These are phyloP conservation scores for Trachurus trachurus DNA, from an alignment of 2,797 vertebrate genomes.

Conservation along the genomic window DNA sequence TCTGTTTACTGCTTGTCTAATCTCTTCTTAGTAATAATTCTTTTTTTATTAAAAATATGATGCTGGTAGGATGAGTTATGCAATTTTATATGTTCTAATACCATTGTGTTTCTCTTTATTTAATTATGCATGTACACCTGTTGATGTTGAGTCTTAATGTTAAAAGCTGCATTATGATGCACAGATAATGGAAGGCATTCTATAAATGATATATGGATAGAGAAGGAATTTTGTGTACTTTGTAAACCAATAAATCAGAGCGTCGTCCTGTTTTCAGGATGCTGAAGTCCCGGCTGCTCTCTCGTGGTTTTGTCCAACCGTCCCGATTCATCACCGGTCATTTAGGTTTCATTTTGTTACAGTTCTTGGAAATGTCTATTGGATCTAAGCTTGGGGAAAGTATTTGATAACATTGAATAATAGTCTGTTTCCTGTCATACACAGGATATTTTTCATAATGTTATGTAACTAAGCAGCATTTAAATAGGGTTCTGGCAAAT, in stretches of 20 bases:
- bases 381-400: too few relatives aligned
- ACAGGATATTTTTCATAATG: too few relatives aligned
- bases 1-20: constrained; percentile 74
- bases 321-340: background rate
- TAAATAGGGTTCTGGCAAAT: too few relatives aligned
- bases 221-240: constrained; percentile 83
- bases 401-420: too few relatives aligned
- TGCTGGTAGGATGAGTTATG: constrained; percentile 87
- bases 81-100: constrained; percentile 80
- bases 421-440: too few relatives aligned
- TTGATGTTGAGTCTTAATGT: constrained; percentile 86
- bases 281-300: constrained; percentile 52
- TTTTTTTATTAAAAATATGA: constrained; percentile 61
- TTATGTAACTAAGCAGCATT: too few relatives aligned
- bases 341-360: background rate
- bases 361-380: too few relatives aligned
- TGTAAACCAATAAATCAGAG: constrained; percentile 85
- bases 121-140: constrained; percentile 93
- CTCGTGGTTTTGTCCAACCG: background rate
- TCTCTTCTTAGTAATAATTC: constrained; percentile 61
- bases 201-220: constrained; percentile 79
- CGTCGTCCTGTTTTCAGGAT: constrained; percentile 84
- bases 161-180: constrained; percentile 78
- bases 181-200: constrained; percentile 69
- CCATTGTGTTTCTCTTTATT: constrained; percentile 84